phyloP scores from a whole-genome alignment of 1,140 invertebrate genomes.

The Drosophila repletoides region DNA sequence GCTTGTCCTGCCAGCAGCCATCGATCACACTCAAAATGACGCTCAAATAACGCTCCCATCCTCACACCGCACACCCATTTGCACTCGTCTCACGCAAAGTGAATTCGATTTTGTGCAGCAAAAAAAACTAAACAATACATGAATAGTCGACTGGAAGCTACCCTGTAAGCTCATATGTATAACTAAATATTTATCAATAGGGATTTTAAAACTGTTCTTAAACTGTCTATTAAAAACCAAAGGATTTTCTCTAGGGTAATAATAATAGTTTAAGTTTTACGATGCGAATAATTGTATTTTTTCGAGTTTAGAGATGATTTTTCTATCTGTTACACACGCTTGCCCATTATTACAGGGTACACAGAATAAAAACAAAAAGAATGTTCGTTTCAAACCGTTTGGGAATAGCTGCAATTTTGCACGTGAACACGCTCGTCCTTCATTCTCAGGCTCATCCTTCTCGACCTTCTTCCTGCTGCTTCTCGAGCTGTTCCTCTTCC shows the following conservation, averaged over 20 bases:
- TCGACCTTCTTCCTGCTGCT: background rate
- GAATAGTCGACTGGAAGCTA: too few species aligned
- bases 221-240: too few species aligned
- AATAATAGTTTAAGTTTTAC: too few species aligned
- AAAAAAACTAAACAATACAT: background rate
- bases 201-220: too few species aligned
- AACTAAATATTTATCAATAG: too few species aligned
- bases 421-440: constrained; percentile 73
- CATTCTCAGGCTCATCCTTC: background rate
- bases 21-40: constrained; percentile 71
- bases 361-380: constrained; percentile 19
- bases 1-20: constrained; percentile 44
- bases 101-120: constrained; percentile 46
- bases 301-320: too few species aligned
- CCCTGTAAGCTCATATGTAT: too few species aligned
- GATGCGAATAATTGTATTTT: too few species aligned
- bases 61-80: constrained; percentile 20
- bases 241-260: too few species aligned
- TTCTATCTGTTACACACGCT: too few species aligned
- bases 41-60: constrained; percentile 49
- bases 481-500: background rate
- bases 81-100: constrained; percentile 20
- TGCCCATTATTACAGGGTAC: too few species aligned
- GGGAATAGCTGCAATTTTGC: constrained; percentile 78
- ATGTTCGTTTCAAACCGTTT: constrained; percentile 15